These are phyloP conservation scores for Tuberolachnus salignus DNA, from an alignment of 2,888 invertebrate species.

Conservation along the genomic window DNA sequence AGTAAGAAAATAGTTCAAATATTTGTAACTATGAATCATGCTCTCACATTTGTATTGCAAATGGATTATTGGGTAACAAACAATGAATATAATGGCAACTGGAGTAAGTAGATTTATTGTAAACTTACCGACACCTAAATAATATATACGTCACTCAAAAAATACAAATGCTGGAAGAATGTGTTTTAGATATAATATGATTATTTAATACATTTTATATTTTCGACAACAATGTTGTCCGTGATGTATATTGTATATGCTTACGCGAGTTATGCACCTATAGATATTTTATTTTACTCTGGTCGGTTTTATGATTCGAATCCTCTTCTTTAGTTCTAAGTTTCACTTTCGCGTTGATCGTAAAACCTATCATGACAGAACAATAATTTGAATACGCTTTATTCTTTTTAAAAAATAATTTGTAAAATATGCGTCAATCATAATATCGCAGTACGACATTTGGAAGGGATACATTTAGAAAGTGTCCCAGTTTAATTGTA, in stretches of 20 bases:
- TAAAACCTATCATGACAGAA: slow-evolving; percentile 6
- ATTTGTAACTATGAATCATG: slow-evolving; percentile 47
- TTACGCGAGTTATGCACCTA: background rate
- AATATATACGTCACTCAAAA: background rate
- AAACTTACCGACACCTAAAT: background rate
- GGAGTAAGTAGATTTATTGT: slow-evolving; percentile 32
- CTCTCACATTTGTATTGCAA: slow-evolving; percentile 52
- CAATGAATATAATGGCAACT: slow-evolving; percentile 11
- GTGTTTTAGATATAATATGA: background rate
- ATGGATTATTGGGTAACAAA: slow-evolving; percentile 45
- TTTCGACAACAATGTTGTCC: background rate
- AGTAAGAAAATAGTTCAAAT: slow-evolving; percentile 16
- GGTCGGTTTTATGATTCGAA: background rate
- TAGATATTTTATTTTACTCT: background rate
- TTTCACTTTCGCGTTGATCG: slow-evolving; percentile 47
- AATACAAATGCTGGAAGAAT: background rate
- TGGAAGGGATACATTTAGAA: slow-evolving; percentile 47
- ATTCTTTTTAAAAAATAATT: slow-evolving; percentile 39
- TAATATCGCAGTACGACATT: slow-evolving; percentile 17
- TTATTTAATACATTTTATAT: slow-evolving; percentile 13
- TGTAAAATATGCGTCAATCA: slow-evolving; percentile 45
- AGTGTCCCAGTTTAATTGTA: slow-evolving; percentile 54
- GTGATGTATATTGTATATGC: background rate
- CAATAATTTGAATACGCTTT: slow-evolving; percentile 36
- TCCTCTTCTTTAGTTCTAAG: background rate